Conservation (phyloP, 2,888 invertebrate species). For the Tenthredo livida region DNA sequence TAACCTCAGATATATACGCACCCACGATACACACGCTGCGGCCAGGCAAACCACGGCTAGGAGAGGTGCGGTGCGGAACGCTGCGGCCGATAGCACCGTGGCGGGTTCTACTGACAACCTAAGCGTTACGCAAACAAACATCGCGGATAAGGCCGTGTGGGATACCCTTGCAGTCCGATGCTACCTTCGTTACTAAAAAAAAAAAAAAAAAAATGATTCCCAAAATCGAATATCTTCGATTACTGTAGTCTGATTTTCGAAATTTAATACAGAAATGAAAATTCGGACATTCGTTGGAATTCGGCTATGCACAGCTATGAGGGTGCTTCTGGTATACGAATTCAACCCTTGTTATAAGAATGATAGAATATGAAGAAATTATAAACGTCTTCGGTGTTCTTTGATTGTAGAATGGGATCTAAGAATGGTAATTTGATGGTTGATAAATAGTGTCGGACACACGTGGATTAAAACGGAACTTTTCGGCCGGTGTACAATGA, state of each 20-base stretch:
- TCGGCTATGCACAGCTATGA: not conserved
- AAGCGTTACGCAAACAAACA: slow-evolving; percentile 55
- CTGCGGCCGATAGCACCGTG: slow-evolving; percentile 39
- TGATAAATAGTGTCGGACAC: slow-evolving; percentile 26
- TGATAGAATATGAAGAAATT: not conserved
- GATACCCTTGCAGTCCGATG: slow-evolving; percentile 44
- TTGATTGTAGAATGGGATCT: not conserved
- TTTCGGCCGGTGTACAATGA: slow-evolving; percentile 64
- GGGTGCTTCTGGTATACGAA: not conserved
- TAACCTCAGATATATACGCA: slow-evolving; percentile 52
- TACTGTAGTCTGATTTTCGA: not conserved
- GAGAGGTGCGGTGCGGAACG: not conserved
- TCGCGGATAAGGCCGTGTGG: slow-evolving; percentile 54
- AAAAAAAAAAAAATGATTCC: not conserved
- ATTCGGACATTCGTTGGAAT: not conserved
- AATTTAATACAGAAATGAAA: not conserved
- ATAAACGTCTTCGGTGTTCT: not conserved
- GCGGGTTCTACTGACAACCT: slow-evolving; percentile 54
- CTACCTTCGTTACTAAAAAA: slow-evolving; percentile 37
- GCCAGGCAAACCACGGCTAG: not conserved
- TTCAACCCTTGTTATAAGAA: not conserved
- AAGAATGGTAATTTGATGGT: not conserved
- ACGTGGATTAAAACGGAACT: slow-evolving; percentile 52
- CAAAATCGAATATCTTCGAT: slow-evolving; percentile 2
- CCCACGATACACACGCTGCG: slow-evolving; percentile 11